Base-by-base conservation (phyloP, 2,113 vertebrate species). In the Galemys pyrenaicus region DNA sequence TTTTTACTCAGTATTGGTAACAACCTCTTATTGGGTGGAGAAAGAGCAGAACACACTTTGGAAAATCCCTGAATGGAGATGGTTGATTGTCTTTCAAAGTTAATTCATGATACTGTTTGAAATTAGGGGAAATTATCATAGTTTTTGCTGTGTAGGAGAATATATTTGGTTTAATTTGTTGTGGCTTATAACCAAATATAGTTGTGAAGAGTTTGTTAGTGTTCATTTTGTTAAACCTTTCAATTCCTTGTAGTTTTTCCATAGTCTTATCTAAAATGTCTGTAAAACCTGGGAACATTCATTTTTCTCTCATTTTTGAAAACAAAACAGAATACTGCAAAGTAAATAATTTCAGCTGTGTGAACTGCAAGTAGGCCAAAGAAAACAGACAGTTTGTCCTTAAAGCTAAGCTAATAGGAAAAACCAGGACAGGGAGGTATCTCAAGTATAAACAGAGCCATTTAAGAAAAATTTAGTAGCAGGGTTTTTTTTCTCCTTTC, bases 321-420 rank as follows among this genome's bases (percentile, higher is more conserved):
- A 78, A 0, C 56, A 89, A 92, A 97, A n/a, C 54, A 94, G 26
- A 87, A 73, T 91, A 92, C 90, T 91, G 65, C 91, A 94, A 91
- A 97, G 80, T 96, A 96, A 98, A 92, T 95, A 86, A 92, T 95
- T 98, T 97, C 94, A 98, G 94, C 97, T 97, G 93, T 97, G 83
- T 94, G 83, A 96, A 70, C 81, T 94, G 10, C 91, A 88, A 82
- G 67, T 70, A 94, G 94, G 97, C 98, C 98, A 98, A 97, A 96
- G 92, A 97, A 98, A 98, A 97, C 75, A 98, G 96, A 96, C 95
- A 96, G 92, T 81, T 95, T 98, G 96, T 98, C 97, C 95, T 97
- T 77, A 85, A 89, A 78, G 96, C 96, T 96, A 94, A 96, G 95
- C 96, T 98, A 94, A 97, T 97, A 91, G 91, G 70, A 6, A 92